Percentiles rank a stretch among this genome's conserved stretches.
Conservation (phyloP, 2,113 vertebrate species). For the Emydura subglobosa region DNA sequence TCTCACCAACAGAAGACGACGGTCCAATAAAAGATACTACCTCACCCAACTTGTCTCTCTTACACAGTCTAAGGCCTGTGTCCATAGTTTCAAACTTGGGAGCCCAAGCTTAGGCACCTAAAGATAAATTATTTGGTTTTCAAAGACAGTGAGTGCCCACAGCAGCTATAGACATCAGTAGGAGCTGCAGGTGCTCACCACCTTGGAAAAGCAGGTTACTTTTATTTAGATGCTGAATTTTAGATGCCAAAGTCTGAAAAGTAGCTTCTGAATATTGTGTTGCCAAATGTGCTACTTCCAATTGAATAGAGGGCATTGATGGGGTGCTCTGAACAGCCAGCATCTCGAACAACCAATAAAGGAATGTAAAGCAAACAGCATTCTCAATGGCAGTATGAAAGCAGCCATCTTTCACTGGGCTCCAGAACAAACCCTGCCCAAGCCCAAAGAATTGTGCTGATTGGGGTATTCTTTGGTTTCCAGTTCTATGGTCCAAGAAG, state of each 20-base stretch:
- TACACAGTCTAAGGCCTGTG: not conserved
- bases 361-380: not conserved
- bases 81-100: not conserved
- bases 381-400: accelerated
- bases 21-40: not conserved
- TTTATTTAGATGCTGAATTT: constrained; percentile 11
- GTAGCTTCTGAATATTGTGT: not conserved
- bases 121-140: not conserved
- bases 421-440: not conserved
- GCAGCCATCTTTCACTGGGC: not conserved
- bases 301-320: not conserved
- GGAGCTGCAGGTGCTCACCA: not conserved
- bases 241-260: not conserved
- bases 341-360: accelerated
- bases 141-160: not conserved
- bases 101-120: not conserved
- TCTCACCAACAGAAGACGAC: not conserved
- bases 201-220: not conserved
- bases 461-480: not conserved
- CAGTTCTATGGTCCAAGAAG: not conserved
- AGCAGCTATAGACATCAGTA: not conserved
- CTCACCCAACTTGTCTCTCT: not conserved
- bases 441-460: not conserved
- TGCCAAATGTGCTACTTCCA: not conserved
- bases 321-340: not conserved